Percentiles rank a stretch among this genome's conserved stretches.
Conservation (phyloP, 2,888 invertebrate species). For the Stratiomys singularior region DNA sequence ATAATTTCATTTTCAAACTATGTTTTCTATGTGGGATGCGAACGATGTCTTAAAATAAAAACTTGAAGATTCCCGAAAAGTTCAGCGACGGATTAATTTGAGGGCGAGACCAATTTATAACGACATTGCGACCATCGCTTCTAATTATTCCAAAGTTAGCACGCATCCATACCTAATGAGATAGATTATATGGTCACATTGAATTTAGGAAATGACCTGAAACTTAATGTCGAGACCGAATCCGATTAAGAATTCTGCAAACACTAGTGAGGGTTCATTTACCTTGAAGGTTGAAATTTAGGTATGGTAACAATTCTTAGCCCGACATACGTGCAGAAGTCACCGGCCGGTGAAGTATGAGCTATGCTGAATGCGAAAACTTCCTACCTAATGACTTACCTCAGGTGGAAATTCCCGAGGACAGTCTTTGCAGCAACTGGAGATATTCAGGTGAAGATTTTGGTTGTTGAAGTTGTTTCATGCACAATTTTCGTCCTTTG, state of each 20-base stretch:
- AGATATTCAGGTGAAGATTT: too few relatives aligned
- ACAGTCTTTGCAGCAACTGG: too few relatives aligned
- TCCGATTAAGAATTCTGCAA: background rate
- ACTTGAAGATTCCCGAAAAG: background rate
- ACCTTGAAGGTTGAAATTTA: background rate
- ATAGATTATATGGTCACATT: background rate
- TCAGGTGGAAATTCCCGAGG: too few relatives aligned
- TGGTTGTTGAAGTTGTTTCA: too few relatives aligned
- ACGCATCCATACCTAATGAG: slow-evolving; percentile 6
- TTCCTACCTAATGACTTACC: too few relatives aligned
- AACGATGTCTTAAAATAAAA: slow-evolving; percentile 6
- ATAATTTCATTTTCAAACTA: slow-evolving; percentile 4
- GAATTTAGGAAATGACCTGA: slow-evolving; percentile 40
- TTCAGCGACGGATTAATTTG: too few relatives aligned
- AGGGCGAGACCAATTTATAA: background rate
- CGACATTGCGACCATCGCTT: background rate
- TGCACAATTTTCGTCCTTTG: too few relatives aligned
- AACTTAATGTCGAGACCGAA: background rate
- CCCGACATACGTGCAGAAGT: too few relatives aligned
- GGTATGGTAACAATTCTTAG: too few relatives aligned
- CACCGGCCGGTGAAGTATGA: too few relatives aligned
- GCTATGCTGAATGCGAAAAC: too few relatives aligned
- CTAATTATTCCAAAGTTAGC: background rate
- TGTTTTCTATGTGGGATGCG: background rate
- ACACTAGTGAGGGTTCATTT: slow-evolving; percentile 11